Evolutionary conservation across 2,888 invertebrate genomes (phyloP), one percentile per base, ranked within the genome.

Genomic region (Lasioglossum morio): DNA sequence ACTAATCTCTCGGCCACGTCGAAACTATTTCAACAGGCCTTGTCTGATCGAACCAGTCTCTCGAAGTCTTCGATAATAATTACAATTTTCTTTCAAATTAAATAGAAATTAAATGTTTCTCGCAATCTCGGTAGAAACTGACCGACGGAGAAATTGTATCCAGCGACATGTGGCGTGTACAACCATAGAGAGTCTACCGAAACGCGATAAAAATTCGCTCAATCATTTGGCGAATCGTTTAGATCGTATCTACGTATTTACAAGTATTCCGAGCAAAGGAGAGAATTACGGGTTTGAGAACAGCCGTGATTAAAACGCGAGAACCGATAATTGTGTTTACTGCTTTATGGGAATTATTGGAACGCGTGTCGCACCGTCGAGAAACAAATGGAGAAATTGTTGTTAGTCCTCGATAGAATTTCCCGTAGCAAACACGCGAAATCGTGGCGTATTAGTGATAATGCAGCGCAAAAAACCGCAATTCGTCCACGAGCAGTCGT

Each of bases 1-100:
- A 43, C 60, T 78, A 83, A 86, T 86, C 87, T 77, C 60, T 23
- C 34, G 72, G 14, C 4, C 27, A 53, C 76, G 81, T 81, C 78
- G 78, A 80, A 79, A 83, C 80, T 69, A 77, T 83, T 83, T 30
- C 69, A n/a, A n/a, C 27, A 46, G 82, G 27, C 19, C 37, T 5
- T 16, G 63, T 16, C 66, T 10, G 23, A 10, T 34, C 34, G 66
- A 57, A n/a, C 12, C n/a, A 12, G 10, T 19, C 34, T 19, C 34
- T 10, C 66, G 16, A 46, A 46, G 46, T 16, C 34, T 16, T 16
- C 46, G 46, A 46, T 19, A 46, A 46, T 4, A n/a, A 12, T 57
- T 12, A 57, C 8, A 12, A 57, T 57, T 57, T 12, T 37, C 5
- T 5, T 37, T n/a, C n/a, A 37, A 4, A 37, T 5, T 37, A 37